A percentile compares a stretch with the other conserved stretches of the same genome.
These are phyloP conservation scores for Xylophagus ater DNA, from an alignment of 2,888 invertebrate species.

Conservation along the genomic window DNA sequence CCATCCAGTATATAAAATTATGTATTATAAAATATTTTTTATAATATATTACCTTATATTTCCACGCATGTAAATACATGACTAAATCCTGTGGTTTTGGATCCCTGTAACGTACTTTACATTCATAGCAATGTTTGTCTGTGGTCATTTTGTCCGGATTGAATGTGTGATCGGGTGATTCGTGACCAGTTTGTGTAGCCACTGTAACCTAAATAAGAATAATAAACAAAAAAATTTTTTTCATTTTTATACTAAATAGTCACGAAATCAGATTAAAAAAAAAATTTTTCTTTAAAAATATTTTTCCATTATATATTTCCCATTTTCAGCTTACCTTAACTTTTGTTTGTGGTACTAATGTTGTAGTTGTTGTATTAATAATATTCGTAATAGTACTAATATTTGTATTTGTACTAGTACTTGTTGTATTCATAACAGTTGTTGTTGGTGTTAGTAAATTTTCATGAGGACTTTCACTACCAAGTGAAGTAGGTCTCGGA, in stretches of 20 bases:
- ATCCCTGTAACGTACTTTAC: slow-evolving; percentile 83
- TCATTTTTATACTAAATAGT: neutral
- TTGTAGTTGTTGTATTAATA: slow-evolving; percentile 6
- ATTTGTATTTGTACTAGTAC: slow-evolving; percentile 3
- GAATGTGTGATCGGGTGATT: slow-evolving; percentile 54
- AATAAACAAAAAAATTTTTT: slow-evolving; percentile 2
- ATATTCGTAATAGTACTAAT: slow-evolving; percentile 6
- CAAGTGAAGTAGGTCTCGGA: slow-evolving; percentile 30
- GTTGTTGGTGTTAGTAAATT: slow-evolving; percentile 33
- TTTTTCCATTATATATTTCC: neutral
- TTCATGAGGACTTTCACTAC: slow-evolving; percentile 32
- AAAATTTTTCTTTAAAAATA: neutral
- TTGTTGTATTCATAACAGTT: slow-evolving; percentile 32
- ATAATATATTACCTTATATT: slow-evolving; percentile 72
- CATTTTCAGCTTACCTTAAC: slow-evolving; percentile 13
- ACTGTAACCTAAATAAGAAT: slow-evolving; percentile 53
- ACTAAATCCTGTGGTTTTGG: slow-evolving; percentile 84
- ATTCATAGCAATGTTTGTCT: slow-evolving; percentile 86
- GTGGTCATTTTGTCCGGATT: slow-evolving; percentile 60
- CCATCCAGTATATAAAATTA: too few relatives aligned
- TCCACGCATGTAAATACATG: slow-evolving; percentile 95
- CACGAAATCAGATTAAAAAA: neutral
- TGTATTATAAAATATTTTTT: too few relatives aligned
- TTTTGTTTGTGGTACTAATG: slow-evolving; percentile 13
- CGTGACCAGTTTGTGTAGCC: slow-evolving; percentile 77